A percentile compares a stretch with the other conserved stretches of the same genome.
Evolutionary conservation across 1,140 invertebrate species (phyloP).

Genomic region (Euborellia annulipes): DNA sequence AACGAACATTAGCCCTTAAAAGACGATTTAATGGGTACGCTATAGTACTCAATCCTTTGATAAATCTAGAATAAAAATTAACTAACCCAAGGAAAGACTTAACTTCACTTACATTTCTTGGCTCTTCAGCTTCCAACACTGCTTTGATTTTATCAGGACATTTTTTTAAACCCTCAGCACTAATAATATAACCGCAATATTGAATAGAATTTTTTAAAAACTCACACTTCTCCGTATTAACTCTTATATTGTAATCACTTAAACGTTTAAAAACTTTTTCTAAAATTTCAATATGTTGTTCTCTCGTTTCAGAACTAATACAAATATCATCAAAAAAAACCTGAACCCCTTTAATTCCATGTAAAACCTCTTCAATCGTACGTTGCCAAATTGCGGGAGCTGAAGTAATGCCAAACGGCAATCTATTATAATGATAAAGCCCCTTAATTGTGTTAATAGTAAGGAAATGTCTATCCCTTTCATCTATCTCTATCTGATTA

Average conservation of each 20-base stretch:
- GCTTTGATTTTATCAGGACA: slow-evolving; percentile 22
- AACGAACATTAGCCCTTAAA: slow-evolving; percentile 13
- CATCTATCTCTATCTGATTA: slow-evolving; percentile 9
- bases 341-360: slow-evolving; percentile 14
- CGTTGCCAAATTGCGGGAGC: slow-evolving; percentile 26
- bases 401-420: slow-evolving; percentile 22
- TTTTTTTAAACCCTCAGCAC: slow-evolving; percentile 17
- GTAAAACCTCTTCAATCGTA: slow-evolving; percentile 23
- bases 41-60: slow-evolving; percentile 17
- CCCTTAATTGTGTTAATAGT: slow-evolving; percentile 17
- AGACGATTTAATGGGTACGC: slow-evolving; percentile 19
- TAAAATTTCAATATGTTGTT: slow-evolving; percentile 17
- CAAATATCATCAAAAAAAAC: slow-evolving; percentile 25
- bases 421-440: slow-evolving; percentile 20
- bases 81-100: slow-evolving; percentile 24
- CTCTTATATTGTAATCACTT: slow-evolving; percentile 12
- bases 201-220: slow-evolving; percentile 18
- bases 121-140: slow-evolving; percentile 22
- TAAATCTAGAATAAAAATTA: slow-evolving; percentile 26
- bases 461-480: neutral
- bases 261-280: slow-evolving; percentile 14
- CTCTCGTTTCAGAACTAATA: slow-evolving; percentile 14
- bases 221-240: slow-evolving; percentile 16
- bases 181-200: slow-evolving; percentile 23
- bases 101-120: slow-evolving; percentile 20